These are phyloP conservation scores for Diarsia rubi DNA, from an alignment of 2,888 invertebrate genomes.

Conservation along the genomic window DNA sequence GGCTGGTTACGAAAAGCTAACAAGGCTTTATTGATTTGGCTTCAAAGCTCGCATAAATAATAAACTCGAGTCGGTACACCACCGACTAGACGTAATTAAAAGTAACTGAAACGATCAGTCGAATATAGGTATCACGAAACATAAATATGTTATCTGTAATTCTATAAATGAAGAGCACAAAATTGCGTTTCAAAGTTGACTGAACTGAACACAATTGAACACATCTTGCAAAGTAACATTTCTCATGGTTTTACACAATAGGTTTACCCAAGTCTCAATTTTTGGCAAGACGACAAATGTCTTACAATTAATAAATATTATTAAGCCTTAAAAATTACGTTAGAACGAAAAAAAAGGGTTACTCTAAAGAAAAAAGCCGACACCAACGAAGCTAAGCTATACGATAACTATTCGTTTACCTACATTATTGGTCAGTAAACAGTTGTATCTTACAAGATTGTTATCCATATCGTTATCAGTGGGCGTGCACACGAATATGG, in stretches of 20 bases:
- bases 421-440: conserved; percentile 55
- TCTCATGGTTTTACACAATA: conserved; percentile 10
- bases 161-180: neutral
- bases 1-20: conserved; percentile 33
- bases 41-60: conserved; percentile 23
- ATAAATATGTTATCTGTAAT: neutral
- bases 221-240: neutral
- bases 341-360: conserved; percentile 31
- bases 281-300: neutral
- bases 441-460: conserved; percentile 92
- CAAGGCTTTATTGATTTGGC: conserved; percentile 43
- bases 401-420: conserved; percentile 42
- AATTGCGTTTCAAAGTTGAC: neutral
- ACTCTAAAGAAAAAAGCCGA: conserved; percentile 32
- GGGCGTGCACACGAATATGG: conserved; percentile 98
- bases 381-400: conserved; percentile 54
- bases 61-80: conserved; percentile 12
- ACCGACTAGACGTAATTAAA: neutral
- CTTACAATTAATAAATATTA: neutral
- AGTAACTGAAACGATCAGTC: neutral
- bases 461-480: conserved; percentile 98
- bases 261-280: neutral
- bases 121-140: conserved; percentile 1
- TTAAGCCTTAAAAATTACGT: conserved; percentile 27
- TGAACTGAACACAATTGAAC: conserved; percentile 16